A percentile compares a stretch with the other conserved stretches of the same genome.
These are phyloP conservation scores for Anhinga anhinga DNA, from an alignment of 2,113 vertebrate genomes.

Conservation along the genomic window DNA sequence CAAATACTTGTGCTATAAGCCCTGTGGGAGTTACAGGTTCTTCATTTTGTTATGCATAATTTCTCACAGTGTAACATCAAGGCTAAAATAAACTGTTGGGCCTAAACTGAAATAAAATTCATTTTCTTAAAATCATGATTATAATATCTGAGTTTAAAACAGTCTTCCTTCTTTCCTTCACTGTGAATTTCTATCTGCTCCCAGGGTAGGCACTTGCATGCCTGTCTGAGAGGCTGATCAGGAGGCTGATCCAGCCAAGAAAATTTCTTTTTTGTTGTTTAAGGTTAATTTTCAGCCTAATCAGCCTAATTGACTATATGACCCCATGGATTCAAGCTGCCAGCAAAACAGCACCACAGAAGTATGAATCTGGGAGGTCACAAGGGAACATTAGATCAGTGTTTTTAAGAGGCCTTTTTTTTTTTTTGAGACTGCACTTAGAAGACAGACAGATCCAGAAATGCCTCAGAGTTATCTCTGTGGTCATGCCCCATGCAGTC, in stretches of 20 bases:
- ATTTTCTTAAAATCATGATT: neutral
- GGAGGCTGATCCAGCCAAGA: neutral
- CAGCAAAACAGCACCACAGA: neutral
- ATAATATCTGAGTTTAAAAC: neutral
- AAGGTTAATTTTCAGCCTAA: slow-evolving; percentile 24
- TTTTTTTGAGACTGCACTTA: neutral
- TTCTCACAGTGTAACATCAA: neutral
- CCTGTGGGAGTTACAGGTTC: neutral
- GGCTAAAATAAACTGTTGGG: neutral
- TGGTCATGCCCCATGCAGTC: neutral
- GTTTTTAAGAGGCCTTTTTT: neutral
- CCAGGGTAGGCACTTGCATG: neutral
- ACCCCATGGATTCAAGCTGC: neutral
- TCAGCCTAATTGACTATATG: neutral
- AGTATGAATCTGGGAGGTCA: neutral
- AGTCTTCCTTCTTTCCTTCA: neutral
- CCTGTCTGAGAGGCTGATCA: neutral
- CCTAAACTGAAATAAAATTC: neutral
- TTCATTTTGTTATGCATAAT: neutral
- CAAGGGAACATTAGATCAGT: neutral
- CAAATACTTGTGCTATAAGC: neutral
- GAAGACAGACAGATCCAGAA: neutral
- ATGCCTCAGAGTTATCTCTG: neutral
- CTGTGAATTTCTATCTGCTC: neutral
- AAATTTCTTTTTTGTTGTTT: neutral